Conservation (phyloP, 2,797 vertebrate species). For the Antennarius maculatus region DNA sequence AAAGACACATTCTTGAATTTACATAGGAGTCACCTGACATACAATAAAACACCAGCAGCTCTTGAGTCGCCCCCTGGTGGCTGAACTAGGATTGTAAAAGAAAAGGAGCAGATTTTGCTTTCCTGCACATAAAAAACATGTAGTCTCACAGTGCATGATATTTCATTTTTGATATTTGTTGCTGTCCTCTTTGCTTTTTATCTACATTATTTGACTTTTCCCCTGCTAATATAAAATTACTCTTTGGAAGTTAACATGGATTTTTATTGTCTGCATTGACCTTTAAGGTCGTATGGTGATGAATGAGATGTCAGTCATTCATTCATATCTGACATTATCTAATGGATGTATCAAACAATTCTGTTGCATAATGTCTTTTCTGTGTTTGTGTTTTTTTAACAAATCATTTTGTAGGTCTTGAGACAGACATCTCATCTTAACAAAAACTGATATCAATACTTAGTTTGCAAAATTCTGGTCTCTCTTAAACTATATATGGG, state of each 20-base stretch:
- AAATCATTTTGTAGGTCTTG: neutral
- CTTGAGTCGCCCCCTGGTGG: conserved; percentile 61
- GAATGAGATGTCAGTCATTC: neutral
- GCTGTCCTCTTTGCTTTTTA: neutral
- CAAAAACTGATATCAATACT: neutral
- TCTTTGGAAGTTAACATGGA: neutral
- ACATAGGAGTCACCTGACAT: conserved; percentile 40
- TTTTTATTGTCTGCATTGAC: neutral
- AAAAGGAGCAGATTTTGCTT: too few relatives aligned
- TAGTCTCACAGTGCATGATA: neutral
- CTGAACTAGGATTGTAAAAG: neutral
- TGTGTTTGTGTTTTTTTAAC: too few relatives aligned
- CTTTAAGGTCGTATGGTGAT: neutral
- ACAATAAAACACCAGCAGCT: conserved; percentile 1
- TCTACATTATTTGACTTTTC: neutral
- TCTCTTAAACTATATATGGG: too few relatives aligned
- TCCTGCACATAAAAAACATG: too few relatives aligned
- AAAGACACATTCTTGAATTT: conserved; percentile 45
- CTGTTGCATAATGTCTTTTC: too few relatives aligned
- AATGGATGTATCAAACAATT: too few relatives aligned
- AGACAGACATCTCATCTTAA: neutral
- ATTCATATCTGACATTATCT: neutral
- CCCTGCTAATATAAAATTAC: neutral
- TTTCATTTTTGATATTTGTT: neutral
- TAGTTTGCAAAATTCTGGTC: too few relatives aligned